A percentile compares a stretch with the other conserved stretches of the same genome.
Evolutionary conservation across 2,888 invertebrate species (phyloP).

Genomic region (Eremobia ochroleuca): DNA sequence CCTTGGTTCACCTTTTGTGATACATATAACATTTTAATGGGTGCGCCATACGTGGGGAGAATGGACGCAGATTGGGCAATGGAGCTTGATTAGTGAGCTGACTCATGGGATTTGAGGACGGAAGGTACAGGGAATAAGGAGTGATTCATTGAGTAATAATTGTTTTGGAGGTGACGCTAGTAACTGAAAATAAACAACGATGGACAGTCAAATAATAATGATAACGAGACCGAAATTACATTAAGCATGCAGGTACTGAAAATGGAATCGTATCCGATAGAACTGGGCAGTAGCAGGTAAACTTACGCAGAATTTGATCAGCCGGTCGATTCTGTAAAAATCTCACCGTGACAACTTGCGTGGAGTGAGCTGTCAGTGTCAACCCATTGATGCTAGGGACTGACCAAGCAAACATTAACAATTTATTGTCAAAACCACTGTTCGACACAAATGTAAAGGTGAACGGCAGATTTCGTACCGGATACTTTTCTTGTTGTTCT

Average conservation of each 20-base stretch:
- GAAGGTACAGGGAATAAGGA: constrained; percentile 23
- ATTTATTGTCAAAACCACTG: too few species aligned
- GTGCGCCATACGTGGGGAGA: constrained; percentile 58
- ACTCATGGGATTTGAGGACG: constrained; percentile 47
- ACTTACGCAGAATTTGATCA: neutral
- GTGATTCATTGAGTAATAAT: constrained; percentile 21
- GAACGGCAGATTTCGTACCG: too few species aligned
- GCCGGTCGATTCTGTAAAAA: too few species aligned
- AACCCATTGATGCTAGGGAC: too few species aligned
- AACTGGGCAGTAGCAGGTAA: neutral
- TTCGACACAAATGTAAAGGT: too few species aligned
- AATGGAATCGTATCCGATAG: neutral
- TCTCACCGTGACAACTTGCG: too few species aligned
- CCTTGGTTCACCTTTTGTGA: constrained; percentile 64
- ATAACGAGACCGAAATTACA: neutral
- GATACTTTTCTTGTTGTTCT: too few species aligned
- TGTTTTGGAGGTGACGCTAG: constrained; percentile 3
- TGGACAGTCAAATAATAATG: constrained; percentile 2
- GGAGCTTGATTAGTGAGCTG: constrained; percentile 38
- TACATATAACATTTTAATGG: constrained; percentile 65
- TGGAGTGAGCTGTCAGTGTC: too few species aligned
- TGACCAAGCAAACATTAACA: too few species aligned
- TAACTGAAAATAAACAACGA: neutral
- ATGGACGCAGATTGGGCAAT: constrained; percentile 61
- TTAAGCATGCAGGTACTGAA: neutral